A percentile compares a stretch with the other conserved stretches of the same genome.
Conservation (phyloP, 2,113 vertebrate species). For the Cephalopterus ornatus region DNA sequence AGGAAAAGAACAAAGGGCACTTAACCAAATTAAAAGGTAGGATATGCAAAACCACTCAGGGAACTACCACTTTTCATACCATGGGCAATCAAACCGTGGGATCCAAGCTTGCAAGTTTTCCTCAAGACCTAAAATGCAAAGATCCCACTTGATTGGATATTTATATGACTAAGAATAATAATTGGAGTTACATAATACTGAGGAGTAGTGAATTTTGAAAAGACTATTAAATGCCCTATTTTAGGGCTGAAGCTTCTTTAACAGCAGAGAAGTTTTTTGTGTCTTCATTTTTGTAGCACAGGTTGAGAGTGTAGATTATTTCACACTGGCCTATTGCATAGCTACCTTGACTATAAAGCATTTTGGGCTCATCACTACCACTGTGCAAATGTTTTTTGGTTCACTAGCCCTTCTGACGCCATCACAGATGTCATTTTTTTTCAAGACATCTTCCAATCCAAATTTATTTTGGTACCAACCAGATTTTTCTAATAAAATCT, state of each 20-base stretch:
- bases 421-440: not conserved
- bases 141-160: not conserved
- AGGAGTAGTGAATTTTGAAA: not conserved
- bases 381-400: not conserved
- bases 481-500: not conserved
- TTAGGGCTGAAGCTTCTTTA: not conserved
- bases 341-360: not conserved
- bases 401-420: not conserved
- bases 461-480: not conserved
- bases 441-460: not conserved
- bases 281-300: not conserved
- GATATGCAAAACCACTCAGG: not conserved
- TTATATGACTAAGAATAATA: not conserved
- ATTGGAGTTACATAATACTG: not conserved
- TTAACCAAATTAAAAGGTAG: constrained; percentile 42
- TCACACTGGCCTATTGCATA: not conserved
- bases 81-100: not conserved
- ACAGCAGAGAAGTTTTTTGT: not conserved
- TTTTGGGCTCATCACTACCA: not conserved
- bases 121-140: not conserved
- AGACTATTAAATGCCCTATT: not conserved
- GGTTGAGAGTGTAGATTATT: not conserved
- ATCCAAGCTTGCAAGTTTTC: not conserved
- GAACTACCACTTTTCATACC: not conserved
- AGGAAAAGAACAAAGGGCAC: constrained; percentile 22